Percentiles rank a stretch among this genome's conserved stretches.
Conservation (phyloP, 2,888 invertebrate species). For the Eristalinus sepulchralis region DNA sequence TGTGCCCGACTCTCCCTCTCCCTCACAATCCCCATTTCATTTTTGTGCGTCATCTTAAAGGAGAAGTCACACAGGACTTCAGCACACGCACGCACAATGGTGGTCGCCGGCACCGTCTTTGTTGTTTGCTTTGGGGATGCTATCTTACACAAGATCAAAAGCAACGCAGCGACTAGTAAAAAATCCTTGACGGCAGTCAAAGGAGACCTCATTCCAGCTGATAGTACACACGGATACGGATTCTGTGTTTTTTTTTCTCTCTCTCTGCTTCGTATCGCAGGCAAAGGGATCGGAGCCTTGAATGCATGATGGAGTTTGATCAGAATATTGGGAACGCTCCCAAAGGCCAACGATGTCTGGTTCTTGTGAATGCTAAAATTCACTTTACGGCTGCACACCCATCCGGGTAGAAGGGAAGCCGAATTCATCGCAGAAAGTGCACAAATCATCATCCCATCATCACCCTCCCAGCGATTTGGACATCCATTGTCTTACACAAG, state of each 20-base stretch:
- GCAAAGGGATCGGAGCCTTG: background rate
- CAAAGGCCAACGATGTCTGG: background rate
- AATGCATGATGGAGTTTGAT: constrained; percentile 11
- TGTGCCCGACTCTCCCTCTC: background rate
- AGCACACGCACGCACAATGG: constrained; percentile 29
- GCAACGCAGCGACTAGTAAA: background rate
- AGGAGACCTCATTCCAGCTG: constrained; percentile 36
- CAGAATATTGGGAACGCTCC: constrained; percentile 16
- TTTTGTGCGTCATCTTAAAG: constrained; percentile 58
- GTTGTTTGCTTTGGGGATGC: constrained; percentile 23
- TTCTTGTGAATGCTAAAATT: background rate
- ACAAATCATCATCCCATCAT: no score
- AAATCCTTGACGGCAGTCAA: constrained; percentile 42
- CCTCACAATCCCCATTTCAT: background rate
- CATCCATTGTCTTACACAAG: constrained; percentile 6
- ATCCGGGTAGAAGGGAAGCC: no score
- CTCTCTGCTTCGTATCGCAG: background rate
- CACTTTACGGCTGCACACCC: no score
- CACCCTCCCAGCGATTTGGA: background rate
- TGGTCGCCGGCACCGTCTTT: constrained; percentile 12
- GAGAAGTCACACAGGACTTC: constrained; percentile 38
- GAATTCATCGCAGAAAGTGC: no score
- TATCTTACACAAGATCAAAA: constrained; percentile 37
- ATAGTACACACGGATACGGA: constrained; percentile 20
- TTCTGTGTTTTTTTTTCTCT: background rate